Base-by-base conservation (phyloP, 2,113 vertebrate genomes). In the Baryphthengus martii region DNA sequence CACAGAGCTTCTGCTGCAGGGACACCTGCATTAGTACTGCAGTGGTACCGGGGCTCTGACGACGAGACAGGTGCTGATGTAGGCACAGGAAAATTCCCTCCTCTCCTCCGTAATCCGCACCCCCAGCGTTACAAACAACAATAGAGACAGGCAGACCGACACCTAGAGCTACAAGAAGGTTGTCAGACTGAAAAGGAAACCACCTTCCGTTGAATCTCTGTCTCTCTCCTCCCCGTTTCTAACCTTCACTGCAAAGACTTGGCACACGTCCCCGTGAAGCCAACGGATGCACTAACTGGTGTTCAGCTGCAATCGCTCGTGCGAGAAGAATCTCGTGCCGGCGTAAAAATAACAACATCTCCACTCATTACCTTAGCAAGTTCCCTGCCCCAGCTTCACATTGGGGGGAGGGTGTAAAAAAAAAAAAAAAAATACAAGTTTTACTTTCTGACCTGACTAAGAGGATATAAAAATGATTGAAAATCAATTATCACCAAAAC, bases 11-110 rank as follows among this genome's bases (percentile, higher is more conserved):
- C 58, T 96, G 89, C 95, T 91, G 92, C 94, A 95, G 86, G 68
- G 91, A 68, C 78, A 97, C 85, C 88, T 95, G 91, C 93, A 97
- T 91, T 93, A 71, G 39, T 89, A 95, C 90, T 95, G 95, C 91
- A 95, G 66, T 85, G 31, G 29, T 49, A 49, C 33, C 29, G 58
- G 92, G n/a, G 23, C 88, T 62, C 79, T 65, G 75, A 25, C 71
- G 61, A 90, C 16, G n/a, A 94, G 82, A 88, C 73, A 89, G 88
- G 96, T 89, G 89, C 88, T 83, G 88, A 82, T 66, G 74, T 39
- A 85, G 53, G 63, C 78, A 29, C 87, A 70, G 2, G 40, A 71
- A 75, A 82, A 87, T 26, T 75, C 81, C 53, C 81, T 89, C 61
- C 91, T 26, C 94, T 66, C 61, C 78, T 58, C 20, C 1, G 2